Evolutionary conservation across 2,113 vertebrate species (phyloP).

Genomic region (Tetrax tetrax): DNA sequence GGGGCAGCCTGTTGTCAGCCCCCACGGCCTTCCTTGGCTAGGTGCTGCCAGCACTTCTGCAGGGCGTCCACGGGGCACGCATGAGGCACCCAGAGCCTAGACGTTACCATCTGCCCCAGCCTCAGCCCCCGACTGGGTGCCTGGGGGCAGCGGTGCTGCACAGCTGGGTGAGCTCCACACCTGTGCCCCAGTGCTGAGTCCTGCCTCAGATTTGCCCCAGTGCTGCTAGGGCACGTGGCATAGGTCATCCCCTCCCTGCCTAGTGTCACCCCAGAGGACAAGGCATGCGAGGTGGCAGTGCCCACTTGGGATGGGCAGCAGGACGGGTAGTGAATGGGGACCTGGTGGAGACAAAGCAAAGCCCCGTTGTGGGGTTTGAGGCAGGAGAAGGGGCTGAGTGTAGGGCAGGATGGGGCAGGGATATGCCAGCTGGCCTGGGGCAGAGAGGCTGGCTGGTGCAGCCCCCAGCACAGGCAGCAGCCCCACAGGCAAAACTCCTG

Average conservation of each 20-base stretch:
- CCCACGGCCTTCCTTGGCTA: background rate
- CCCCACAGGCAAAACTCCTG: background rate
- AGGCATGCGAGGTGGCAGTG: background rate
- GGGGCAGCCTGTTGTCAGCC: background rate
- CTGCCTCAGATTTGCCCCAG: background rate
- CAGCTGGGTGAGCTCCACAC: background rate
- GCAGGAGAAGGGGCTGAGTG: background rate
- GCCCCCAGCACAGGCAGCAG: background rate
- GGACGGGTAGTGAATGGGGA: background rate
- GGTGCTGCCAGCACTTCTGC: background rate
- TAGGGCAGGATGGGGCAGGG: background rate
- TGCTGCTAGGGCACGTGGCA: background rate
- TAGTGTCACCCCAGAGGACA: background rate
- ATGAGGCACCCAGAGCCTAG: background rate
- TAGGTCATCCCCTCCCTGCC: background rate
- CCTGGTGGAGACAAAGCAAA: background rate
- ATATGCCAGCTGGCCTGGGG: background rate
- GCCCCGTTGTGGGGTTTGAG: background rate
- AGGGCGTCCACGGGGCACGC: background rate
- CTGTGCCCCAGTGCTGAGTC: rapidly evolving
- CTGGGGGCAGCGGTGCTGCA: background rate
- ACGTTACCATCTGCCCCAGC: background rate
- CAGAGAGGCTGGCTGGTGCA: rapidly evolving
- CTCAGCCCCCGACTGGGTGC: background rate
- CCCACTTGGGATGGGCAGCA: background rate